phyloP scores from a whole-genome alignment of 2,888 invertebrate genomes.

The Ischnus inquisitorius region DNA sequence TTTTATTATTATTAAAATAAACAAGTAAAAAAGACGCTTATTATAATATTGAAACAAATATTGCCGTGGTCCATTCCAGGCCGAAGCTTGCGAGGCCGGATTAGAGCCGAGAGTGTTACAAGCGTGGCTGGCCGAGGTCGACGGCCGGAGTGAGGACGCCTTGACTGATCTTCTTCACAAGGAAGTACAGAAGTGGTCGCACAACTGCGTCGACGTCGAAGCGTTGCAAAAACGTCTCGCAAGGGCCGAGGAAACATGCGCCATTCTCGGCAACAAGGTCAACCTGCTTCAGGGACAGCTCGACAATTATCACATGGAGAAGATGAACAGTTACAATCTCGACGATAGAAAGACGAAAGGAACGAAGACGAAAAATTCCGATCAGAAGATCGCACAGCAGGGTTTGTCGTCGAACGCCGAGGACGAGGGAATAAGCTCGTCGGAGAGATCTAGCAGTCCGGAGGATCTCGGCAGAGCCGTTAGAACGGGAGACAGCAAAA shows the following conservation, averaged over 20 bases:
- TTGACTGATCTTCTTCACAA: slow-evolving; percentile 82
- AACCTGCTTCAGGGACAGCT: slow-evolving; percentile 80
- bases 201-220: slow-evolving; percentile 93
- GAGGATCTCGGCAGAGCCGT: slow-evolving; percentile 86
- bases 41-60: neutral
- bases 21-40: too few species aligned
- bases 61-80: slow-evolving; percentile 70
- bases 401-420: slow-evolving; percentile 91
- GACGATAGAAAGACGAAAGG: slow-evolving; percentile 86
- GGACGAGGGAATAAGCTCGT: slow-evolving; percentile 95
- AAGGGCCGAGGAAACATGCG: slow-evolving; percentile 87
- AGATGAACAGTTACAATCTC: slow-evolving; percentile 78
- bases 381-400: slow-evolving; percentile 33
- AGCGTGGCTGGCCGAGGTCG: slow-evolving; percentile 81
- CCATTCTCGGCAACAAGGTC: slow-evolving; percentile 81
- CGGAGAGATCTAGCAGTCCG: slow-evolving; percentile 92
- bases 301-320: slow-evolving; percentile 79
- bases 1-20: too few species aligned
- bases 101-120: slow-evolving; percentile 82
- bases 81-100: slow-evolving; percentile 84
- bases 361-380: slow-evolving; percentile 80
- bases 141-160: slow-evolving; percentile 79
- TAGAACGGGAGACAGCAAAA: slow-evolving; percentile 60
- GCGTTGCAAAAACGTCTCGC: slow-evolving; percentile 90
- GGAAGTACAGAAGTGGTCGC: slow-evolving; percentile 92